phyloP scores from a whole-genome alignment of 2,797 vertebrate genomes.

The Buceros bicornis region DNA sequence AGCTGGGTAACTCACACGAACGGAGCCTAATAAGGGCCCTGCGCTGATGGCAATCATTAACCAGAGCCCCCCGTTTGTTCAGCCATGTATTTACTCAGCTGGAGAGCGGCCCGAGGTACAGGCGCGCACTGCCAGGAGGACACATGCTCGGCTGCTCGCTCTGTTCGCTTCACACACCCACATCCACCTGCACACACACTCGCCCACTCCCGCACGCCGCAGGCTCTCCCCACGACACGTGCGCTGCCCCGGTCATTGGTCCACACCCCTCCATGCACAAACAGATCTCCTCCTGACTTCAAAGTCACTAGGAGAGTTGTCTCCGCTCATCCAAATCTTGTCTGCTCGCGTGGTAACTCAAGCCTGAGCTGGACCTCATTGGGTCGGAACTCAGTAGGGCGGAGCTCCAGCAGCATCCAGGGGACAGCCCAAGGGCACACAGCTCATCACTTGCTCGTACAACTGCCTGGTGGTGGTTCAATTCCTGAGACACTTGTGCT shows the following conservation, averaged over 20 bases:
- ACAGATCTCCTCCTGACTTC: neutral
- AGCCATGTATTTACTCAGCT: slow-evolving; percentile 67
- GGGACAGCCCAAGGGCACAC: neutral
- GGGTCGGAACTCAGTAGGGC: neutral
- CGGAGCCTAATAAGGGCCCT: slow-evolving; percentile 50
- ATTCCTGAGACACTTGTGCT: neutral
- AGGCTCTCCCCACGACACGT: neutral
- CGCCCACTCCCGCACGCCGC: neutral
- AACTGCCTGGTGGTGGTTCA: neutral
- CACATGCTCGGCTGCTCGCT: fast-evolving
- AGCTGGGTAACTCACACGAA: neutral
- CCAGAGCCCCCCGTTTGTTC: slow-evolving; percentile 19
- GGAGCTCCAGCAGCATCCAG: neutral
- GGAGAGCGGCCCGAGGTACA: neutral
- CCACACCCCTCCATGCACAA: neutral
- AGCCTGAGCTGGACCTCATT: neutral
- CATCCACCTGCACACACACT: neutral
- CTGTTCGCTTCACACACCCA: neutral
- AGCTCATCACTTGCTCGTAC: neutral
- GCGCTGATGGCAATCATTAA: slow-evolving; percentile 53
- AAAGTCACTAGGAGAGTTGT: neutral
- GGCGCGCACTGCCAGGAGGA: neutral
- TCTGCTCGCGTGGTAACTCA: neutral
- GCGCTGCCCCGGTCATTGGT: neutral
- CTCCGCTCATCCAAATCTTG: neutral